Conservation (phyloP, 2,797 vertebrate species). For the Cephalopachus bancanus region DNA sequence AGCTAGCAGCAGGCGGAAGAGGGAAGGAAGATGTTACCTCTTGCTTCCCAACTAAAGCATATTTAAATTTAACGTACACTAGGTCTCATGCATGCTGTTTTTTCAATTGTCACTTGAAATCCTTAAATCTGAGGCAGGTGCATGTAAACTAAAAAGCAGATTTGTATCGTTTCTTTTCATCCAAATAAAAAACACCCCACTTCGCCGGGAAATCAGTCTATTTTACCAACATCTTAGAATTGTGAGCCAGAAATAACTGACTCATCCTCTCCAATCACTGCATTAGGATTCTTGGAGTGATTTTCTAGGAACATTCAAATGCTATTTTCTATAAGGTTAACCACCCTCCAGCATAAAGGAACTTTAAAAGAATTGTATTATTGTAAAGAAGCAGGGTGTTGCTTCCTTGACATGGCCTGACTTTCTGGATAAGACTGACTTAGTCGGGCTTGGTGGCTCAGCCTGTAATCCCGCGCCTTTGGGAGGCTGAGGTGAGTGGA, state of each 20-base stretch:
- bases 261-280: background rate
- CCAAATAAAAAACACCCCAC: slow-evolving; percentile 8
- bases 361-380: background rate
- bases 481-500: no score
- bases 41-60: background rate
- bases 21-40: background rate
- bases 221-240: background rate
- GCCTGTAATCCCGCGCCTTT: no score
- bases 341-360: background rate
- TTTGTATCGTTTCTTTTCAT: background rate
- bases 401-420: background rate
- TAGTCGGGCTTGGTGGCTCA: no score
- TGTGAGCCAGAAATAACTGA: background rate
- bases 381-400: background rate
- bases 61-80: background rate
- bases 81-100: background rate
- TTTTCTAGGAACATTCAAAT: slow-evolving; percentile 16
- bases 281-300: background rate
- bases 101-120: background rate
- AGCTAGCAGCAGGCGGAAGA: background rate
- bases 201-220: background rate
- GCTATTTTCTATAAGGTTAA: background rate
- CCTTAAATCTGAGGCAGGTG: slow-evolving; percentile 17
- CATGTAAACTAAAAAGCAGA: slow-evolving; percentile 41
- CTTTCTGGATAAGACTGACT: background rate